Evolutionary conservation across 2,797 vertebrate genomes (phyloP), one percentile per base, ranked within the genome.

Genomic region (Zalophus californianus): DNA sequence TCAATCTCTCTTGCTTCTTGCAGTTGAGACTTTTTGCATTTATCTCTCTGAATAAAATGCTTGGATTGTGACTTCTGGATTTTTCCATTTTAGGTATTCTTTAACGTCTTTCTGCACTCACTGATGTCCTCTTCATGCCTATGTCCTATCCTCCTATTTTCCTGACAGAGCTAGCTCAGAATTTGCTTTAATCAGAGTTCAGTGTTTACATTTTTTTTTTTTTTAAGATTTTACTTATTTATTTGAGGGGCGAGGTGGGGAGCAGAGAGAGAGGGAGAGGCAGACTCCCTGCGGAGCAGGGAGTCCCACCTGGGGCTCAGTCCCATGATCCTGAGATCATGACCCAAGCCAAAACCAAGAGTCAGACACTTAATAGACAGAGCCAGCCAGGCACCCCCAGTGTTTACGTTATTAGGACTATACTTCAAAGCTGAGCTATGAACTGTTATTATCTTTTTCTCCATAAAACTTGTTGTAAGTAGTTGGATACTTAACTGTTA

Each of bases 141-240:
- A 41, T 44, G 68, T 68, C 25, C 41, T 50, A 5, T 79, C 3
- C 23, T 75, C 21, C 18, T 80, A 14, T 83, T 92, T 93, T 94
- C 73, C 50, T 58, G 35, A 50, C 38, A 64, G 20, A 70, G 21
- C 62, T 32, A 0, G 44, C 25, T 94, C 92, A 70, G 52, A 86
- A 90, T 97, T 83, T 84, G 32, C 54, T 87, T 90, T 87, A 79
- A 64, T 94, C 38, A 7, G 14, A 83, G 23, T 79, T 56, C 29
- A 54, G 1, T 79, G 7, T 79, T 91, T 54, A 68, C 14, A 60
- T 87, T 80, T 35, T 66, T 66, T 66, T 64, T 66, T 66, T 64
- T 66, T n/a, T 8, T 0, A n/a, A n/a, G 32, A 18, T 66, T 66
- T 66, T 66, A 66, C 27, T 27, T 27, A 62, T 5, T 27, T 11